Evolutionary conservation across 2,888 invertebrate genomes (phyloP).

Genomic region (Chrysodeixis includens): DNA sequence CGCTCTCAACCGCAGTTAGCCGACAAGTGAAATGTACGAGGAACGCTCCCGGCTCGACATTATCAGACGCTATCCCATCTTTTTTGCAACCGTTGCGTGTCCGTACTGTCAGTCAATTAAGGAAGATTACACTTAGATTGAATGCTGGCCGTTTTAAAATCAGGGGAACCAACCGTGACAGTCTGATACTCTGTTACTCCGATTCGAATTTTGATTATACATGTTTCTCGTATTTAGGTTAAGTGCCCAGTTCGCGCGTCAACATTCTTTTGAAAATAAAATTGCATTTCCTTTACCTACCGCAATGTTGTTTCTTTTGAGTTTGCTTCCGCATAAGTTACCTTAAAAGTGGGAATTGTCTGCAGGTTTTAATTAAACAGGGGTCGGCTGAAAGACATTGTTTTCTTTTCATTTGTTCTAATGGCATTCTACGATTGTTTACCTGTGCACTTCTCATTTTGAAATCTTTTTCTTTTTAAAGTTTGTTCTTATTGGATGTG

Average conservation of each 20-base stretch:
- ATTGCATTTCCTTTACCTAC: constrained; percentile 47
- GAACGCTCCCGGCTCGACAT: constrained; percentile 67
- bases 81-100: constrained; percentile 69
- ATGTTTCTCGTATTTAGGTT: constrained; percentile 49
- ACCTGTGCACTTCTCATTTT: constrained; percentile 32
- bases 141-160: constrained; percentile 61
- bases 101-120: constrained; percentile 73
- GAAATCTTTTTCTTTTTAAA: constrained; percentile 33
- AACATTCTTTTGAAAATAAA: constrained; percentile 44
- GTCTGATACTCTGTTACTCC: constrained; percentile 40
- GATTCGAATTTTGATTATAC: constrained; percentile 51
- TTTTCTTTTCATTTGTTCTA: constrained; percentile 47
- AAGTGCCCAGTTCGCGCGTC: constrained; percentile 51
- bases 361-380: constrained; percentile 49
- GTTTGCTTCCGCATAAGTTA: constrained; percentile 38
- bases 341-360: constrained; percentile 24
- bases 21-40: constrained; percentile 76
- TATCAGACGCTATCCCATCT: constrained; percentile 66
- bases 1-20: constrained; percentile 69
- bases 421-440: constrained; percentile 14
- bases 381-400: constrained; percentile 31
- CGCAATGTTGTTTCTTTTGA: constrained; percentile 32
- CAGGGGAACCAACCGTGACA: constrained; percentile 25
- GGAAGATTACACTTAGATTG: constrained; percentile 70
- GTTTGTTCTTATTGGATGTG: constrained; percentile 29